Evolutionary conservation across 2,113 vertebrate species (phyloP).

Genomic region (Macaca nemestrina): DNA sequence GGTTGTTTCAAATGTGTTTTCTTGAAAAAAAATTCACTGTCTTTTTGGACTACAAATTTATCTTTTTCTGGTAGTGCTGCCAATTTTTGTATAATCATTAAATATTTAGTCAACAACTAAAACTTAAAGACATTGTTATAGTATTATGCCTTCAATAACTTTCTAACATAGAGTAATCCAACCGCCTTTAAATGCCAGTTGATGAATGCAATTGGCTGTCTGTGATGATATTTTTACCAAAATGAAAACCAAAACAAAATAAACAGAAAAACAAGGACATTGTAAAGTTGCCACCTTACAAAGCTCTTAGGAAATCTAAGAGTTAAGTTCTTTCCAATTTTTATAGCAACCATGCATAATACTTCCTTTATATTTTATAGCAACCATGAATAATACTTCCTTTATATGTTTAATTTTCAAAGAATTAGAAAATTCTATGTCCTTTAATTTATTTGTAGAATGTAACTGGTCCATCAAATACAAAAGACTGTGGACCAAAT

Average conservation of each 20-base stretch:
- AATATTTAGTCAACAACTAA: background rate
- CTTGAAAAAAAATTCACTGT: background rate
- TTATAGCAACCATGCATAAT: background rate
- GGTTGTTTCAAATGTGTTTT: background rate
- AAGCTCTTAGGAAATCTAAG: background rate
- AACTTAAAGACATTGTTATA: background rate
- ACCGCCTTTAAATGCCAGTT: background rate
- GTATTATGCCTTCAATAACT: background rate
- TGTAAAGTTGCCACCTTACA: background rate
- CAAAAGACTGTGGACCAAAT: background rate
- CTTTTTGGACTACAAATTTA: background rate
- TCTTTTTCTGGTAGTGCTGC: background rate
- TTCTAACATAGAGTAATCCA: background rate
- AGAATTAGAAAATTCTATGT: background rate
- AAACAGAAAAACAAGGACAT: background rate
- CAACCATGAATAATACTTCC: background rate
- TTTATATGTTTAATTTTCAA: background rate
- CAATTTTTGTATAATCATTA: background rate
- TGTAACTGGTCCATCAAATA: background rate
- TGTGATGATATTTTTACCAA: background rate
- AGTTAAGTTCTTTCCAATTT: background rate
- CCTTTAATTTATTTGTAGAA: background rate
- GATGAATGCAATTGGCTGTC: background rate
- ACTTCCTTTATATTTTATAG: background rate
- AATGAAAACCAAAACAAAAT: background rate